A percentile compares a stretch with the other conserved stretches of the same genome.
These are phyloP conservation scores for Tenrec ecaudatus DNA, from an alignment of 2,113 vertebrate species.

Conservation along the genomic window DNA sequence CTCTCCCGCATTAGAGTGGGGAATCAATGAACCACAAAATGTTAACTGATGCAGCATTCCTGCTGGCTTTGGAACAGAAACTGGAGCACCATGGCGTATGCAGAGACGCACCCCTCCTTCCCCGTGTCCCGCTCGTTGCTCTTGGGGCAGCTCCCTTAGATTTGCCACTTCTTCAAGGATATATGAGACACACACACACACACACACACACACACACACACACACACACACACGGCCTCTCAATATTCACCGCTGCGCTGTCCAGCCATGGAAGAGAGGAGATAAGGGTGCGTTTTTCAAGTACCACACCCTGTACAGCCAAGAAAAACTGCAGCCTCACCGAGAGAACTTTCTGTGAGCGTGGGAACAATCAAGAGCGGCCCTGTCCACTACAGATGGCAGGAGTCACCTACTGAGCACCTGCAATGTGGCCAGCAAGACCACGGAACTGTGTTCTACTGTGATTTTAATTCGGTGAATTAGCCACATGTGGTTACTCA, in stretches of 20 bases:
- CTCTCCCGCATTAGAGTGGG: not conserved
- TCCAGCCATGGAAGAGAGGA: not conserved
- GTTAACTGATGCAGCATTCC: too few relatives aligned
- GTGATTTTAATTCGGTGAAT: constrained; percentile 27
- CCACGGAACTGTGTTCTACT: not conserved
- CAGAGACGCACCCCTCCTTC: too few relatives aligned
- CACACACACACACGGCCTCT: not conserved
- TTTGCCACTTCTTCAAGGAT: not conserved
- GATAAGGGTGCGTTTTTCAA: not conserved
- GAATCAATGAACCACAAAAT: not conserved
- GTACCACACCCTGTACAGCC: not conserved
- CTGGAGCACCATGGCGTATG: too few relatives aligned
- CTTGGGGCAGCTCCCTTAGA: too few relatives aligned
- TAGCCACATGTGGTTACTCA: not conserved
- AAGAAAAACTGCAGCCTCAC: not conserved
- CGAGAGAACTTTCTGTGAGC: not conserved
- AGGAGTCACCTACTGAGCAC: not conserved
- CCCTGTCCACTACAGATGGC: not conserved
- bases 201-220: too few relatives aligned
- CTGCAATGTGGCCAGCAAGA: not conserved
- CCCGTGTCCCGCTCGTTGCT: too few relatives aligned
- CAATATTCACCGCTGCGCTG: not conserved
- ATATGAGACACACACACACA: too few relatives aligned
- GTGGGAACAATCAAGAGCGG: not conserved
- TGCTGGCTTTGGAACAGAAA: not conserved